Base-by-base conservation (phyloP, 2,888 invertebrate genomes). In the Stenurella melanura region DNA sequence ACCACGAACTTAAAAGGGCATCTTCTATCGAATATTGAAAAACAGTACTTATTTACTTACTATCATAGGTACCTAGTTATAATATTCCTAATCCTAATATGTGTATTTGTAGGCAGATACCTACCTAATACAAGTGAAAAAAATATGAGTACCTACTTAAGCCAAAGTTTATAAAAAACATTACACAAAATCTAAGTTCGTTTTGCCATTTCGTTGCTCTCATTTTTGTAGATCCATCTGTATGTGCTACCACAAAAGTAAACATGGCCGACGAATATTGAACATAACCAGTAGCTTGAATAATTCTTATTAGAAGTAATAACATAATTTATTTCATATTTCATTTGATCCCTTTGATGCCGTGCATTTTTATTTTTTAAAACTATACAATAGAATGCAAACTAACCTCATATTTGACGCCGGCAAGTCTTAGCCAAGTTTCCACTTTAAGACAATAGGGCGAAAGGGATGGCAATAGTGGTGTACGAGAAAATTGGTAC, bases 361-460 rank as follows among this genome's bases (percentile, higher is more conserved):
- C 38, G 12, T 42, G 42, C 11, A 9, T 1, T 7, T 42, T 12
- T 1, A 42, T 42, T 42, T 42, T 66, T n/a, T 67, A 58, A 19
- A n/a, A 21, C 54, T 12, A 54, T 30, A 18, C 21, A n/a, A 26
- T 26, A 26, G 9, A 30, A 15, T 17, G 58, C 18, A 1, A 17
- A 90, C 94, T 93, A 91, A 97, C 97, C 96, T 97, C 97, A 91
- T 97, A 98, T 91, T 96, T 96, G 89, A 97, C 93, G 89, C 95
- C 96, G 87, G 95, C 94, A 86, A 98, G 93, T 89, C 98, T 93
- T 84, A 98, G 93, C 97, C 97, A 98, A 87, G 97, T 97, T 92
- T 98, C 98, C 86, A 97, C 96, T 93, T 98, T 98, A 89, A 98
- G 93, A 91, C 97, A 97, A 90, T 95, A 97, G 76, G 97, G 96